These are phyloP conservation scores for Periophthalmus modestus DNA, from an alignment of 2,113 vertebrate species.

Conservation along the genomic window DNA sequence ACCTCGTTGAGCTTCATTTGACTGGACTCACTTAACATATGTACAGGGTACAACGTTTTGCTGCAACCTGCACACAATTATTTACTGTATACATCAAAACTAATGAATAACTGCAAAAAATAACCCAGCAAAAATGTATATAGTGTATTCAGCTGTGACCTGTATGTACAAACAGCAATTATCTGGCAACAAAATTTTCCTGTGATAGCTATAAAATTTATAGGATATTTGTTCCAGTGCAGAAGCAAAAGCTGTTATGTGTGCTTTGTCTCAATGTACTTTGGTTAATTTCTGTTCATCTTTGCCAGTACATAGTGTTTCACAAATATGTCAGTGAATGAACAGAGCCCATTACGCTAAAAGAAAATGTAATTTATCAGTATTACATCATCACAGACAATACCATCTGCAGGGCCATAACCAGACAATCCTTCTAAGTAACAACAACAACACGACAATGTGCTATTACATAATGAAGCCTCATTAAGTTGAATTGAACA, in stretches of 20 bases:
- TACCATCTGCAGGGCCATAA: background rate
- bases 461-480: slow-evolving; percentile 33
- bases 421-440: background rate
- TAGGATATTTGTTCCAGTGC: too few relatives aligned
- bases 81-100: too few relatives aligned
- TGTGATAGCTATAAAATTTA: too few relatives aligned
- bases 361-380: background rate
- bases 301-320: background rate
- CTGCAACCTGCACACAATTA: too few relatives aligned
- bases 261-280: background rate
- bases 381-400: background rate
- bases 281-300: slow-evolving; percentile 1
- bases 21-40: too few relatives aligned
- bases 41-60: too few relatives aligned
- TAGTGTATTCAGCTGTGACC: too few relatives aligned
- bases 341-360: background rate
- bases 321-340: background rate
- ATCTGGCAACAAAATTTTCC: too few relatives aligned
- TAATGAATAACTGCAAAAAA: too few relatives aligned
- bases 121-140: too few relatives aligned
- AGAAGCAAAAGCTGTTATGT: background rate
- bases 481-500: slow-evolving; percentile 45
- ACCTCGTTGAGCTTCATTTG: too few relatives aligned
- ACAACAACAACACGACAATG: slow-evolving; percentile 18
- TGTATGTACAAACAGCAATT: too few relatives aligned